A percentile compares a stretch with the other conserved stretches of the same genome.
Conservation (phyloP, 2,113 vertebrate genomes). For the Ptyas mucosa region DNA sequence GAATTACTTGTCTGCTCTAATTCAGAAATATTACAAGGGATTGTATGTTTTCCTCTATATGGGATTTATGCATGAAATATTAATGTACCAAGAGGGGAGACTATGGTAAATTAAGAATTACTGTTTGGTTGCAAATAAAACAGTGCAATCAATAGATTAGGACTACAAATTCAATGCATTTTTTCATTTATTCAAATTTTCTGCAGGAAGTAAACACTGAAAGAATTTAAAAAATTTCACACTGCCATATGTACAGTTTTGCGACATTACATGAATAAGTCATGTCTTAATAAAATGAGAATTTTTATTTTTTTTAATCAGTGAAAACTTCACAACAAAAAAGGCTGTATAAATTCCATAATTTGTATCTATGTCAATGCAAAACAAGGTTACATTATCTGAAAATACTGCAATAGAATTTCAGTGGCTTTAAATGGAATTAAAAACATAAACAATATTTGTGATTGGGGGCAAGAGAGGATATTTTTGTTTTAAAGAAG, state of each 20-base stretch:
- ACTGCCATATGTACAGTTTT: constrained; percentile 79
- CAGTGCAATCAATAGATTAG: constrained; percentile 63
- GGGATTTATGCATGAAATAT: not conserved
- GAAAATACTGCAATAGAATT: constrained; percentile 53
- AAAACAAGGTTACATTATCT: constrained; percentile 57
- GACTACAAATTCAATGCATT: constrained; percentile 69
- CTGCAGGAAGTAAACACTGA: constrained; percentile 82
- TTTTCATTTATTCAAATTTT: constrained; percentile 85
- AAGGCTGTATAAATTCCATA: constrained; percentile 66
- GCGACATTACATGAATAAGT: constrained; percentile 78
- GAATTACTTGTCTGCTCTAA: not conserved
- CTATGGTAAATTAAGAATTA: not conserved
- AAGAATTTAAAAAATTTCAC: constrained; percentile 82
- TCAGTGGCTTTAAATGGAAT: constrained; percentile 60
- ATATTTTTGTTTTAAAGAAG: constrained; percentile 63
- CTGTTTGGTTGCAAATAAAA: not conserved
- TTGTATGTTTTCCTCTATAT: not conserved
- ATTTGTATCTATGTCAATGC: constrained; percentile 66
- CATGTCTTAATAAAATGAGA: constrained; percentile 73
- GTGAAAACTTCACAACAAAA: constrained; percentile 72
- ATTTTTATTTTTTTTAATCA: constrained; percentile 64
- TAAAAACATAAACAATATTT: constrained; percentile 64
- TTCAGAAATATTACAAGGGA: not conserved
- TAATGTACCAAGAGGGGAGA: not conserved
- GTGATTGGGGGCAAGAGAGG: constrained; percentile 54